A percentile compares a stretch with the other conserved stretches of the same genome.
Evolutionary conservation across 2,888 invertebrate species (phyloP).

Genomic region (Margaritifera margaritifera): DNA sequence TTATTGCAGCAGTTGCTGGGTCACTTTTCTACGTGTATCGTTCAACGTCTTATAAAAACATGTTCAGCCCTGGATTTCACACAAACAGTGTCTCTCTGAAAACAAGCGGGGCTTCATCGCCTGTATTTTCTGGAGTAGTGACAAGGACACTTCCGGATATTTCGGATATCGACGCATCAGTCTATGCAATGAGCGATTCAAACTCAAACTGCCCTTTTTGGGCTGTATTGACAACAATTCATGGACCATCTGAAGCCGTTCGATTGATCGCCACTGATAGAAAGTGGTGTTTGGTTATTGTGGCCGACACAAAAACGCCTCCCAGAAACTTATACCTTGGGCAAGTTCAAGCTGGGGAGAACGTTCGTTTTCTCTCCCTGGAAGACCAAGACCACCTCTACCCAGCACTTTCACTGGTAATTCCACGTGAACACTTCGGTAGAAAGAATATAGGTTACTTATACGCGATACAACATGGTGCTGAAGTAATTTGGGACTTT

Average conservation of each 20-base stretch:
- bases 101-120: no score
- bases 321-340: not conserved
- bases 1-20: no score
- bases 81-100: no score
- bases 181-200: no score
- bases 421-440: slow-evolving; percentile 12
- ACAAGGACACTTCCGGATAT: no score
- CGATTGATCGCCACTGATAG: not conserved
- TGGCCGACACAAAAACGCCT: slow-evolving; percentile 8
- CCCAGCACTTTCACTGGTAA: slow-evolving; percentile 4
- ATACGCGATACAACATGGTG: slow-evolving; percentile 18
- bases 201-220: not conserved
- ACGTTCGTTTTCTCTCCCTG: slow-evolving; percentile 3
- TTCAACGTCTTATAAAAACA: no score
- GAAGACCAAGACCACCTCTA: slow-evolving; percentile 8
- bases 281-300: slow-evolving; percentile 11
- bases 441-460: slow-evolving; percentile 28
- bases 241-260: slow-evolving; percentile 9
- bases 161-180: no score
- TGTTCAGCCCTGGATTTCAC: no score
- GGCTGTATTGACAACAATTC: slow-evolving; percentile 14
- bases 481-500: slow-evolving; percentile 22
- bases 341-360: not conserved
- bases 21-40: no score
- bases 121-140: no score